Percentiles rank a stretch among this genome's conserved stretches.
Evolutionary conservation across 2,797 vertebrate species (phyloP).

Genomic region (Silurus aristotelis): DNA sequence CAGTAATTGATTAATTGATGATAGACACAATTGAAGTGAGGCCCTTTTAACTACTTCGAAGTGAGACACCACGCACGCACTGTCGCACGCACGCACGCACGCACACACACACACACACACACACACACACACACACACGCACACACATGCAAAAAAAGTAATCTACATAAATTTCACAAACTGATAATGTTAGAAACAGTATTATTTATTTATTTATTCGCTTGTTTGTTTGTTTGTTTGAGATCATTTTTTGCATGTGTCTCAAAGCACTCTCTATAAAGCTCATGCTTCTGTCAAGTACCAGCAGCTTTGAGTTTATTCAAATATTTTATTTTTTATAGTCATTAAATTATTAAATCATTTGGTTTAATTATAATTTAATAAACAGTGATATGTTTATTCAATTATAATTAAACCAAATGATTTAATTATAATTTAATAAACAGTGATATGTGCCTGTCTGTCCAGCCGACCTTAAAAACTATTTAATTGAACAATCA

Average conservation of each 20-base stretch:
- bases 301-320: too few species aligned
- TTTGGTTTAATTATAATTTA: background rate
- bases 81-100: background rate
- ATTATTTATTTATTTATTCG: too few species aligned
- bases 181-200: background rate
- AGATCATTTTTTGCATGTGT: too few species aligned
- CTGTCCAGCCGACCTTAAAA: background rate
- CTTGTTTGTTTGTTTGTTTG: too few species aligned
- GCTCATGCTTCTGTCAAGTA: background rate
- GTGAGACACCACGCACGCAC: background rate
- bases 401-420: too few species aligned
- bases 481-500: background rate
- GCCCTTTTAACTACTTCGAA: constrained; percentile 48
- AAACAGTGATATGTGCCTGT: background rate
- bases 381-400: too few species aligned
- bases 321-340: background rate
- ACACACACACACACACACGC: constrained; percentile 21
- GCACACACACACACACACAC: background rate
- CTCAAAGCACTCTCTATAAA: too few species aligned
- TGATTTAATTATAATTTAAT: background rate
- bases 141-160: background rate
- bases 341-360: background rate
- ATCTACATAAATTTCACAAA: background rate
- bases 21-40: constrained; percentile 69
- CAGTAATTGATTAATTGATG: constrained; percentile 83